A percentile compares a stretch with the other conserved stretches of the same genome.
Evolutionary conservation across 1,140 invertebrate species (phyloP).

Genomic region (Pachypsylla venusta): DNA sequence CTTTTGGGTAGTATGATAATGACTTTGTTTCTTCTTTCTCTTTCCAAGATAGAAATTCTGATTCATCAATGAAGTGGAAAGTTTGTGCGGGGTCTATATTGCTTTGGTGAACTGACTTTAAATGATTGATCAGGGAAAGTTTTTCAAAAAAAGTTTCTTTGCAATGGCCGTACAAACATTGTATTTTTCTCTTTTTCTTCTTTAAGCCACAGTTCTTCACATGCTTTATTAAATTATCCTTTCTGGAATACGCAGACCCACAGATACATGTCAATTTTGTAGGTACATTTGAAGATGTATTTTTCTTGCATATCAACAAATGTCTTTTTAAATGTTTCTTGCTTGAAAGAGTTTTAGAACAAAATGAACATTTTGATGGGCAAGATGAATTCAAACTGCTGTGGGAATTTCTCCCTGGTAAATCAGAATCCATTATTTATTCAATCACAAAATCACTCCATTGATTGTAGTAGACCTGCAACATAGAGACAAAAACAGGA

Average conservation of each 20-base stretch:
- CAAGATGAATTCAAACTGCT: not conserved
- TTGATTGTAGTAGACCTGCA: not conserved
- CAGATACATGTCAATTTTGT: not conserved
- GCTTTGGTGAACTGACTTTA: not conserved
- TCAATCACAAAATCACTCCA: not conserved
- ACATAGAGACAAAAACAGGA: too few relatives aligned
- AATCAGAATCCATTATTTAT: not conserved
- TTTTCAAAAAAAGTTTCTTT: not conserved
- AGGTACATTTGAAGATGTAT: not conserved
- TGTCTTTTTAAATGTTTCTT: not conserved
- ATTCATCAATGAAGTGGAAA: not conserved
- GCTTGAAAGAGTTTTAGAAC: not conserved
- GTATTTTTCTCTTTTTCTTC: not conserved
- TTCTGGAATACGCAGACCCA: not conserved
- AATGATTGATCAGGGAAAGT: not conserved
- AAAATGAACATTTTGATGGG: not conserved
- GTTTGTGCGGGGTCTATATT: not conserved
- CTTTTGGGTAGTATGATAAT: not conserved
- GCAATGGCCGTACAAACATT: not conserved
- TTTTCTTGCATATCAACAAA: not conserved
- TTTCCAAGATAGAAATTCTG: conserved; percentile 2
- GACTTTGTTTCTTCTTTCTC: conserved; percentile 3
- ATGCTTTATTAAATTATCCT: not conserved
- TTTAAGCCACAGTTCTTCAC: not conserved
- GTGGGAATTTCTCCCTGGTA: not conserved